Base-by-base conservation (phyloP, 1,140 invertebrate species). In the Coptotermes formosanus region DNA sequence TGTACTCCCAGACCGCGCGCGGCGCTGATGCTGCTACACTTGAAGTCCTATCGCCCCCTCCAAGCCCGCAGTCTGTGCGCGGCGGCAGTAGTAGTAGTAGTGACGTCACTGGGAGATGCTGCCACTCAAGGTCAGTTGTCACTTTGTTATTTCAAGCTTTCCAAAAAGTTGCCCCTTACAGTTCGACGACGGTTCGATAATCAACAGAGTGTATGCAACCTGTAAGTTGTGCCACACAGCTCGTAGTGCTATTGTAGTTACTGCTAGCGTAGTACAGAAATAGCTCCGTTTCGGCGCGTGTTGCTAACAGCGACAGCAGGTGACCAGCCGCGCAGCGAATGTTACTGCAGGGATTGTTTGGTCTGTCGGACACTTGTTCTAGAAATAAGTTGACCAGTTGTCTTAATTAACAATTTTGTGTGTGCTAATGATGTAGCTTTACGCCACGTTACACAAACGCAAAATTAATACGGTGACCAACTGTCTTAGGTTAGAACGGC, bases 21-120 rank as follows among this genome's bases (percentile, higher is more conserved):
- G 64, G 64, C 64, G 64, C 64, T 75, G n/a, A 30, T 30, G 64
- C 11, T 30, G 64, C 64, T 75, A 30, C 64, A 75, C 64, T 75
- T 75, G 64, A 75, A 75, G 64, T n/a, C n/a, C 64, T 75, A 75
- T 75, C 64, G 64, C 64, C 64, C 64, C 64, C 64, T 75, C 64
- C 64, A n/a, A 14, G 64, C 64, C 64, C 19, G 14, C 64, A 75
- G 64, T 75, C 64, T 75, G 64, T 75, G 7, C 64, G 64, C 14
- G 64, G 64, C 64, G 14, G 25, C 64, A 75, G 64, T 75, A 75
- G 64, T 75, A n/a, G 64, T 75, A 75, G 64, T 75, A 75, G 64
- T 75, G 64, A 75, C 64, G 64, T 75, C 64, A 30, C 64, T 16
- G 64, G 25, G 64, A 30, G 64, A 75, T 75, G 64, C 64, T 75